These are phyloP conservation scores for Crax fasciolata DNA, from an alignment of 2,797 vertebrate genomes.

Conservation along the genomic window DNA sequence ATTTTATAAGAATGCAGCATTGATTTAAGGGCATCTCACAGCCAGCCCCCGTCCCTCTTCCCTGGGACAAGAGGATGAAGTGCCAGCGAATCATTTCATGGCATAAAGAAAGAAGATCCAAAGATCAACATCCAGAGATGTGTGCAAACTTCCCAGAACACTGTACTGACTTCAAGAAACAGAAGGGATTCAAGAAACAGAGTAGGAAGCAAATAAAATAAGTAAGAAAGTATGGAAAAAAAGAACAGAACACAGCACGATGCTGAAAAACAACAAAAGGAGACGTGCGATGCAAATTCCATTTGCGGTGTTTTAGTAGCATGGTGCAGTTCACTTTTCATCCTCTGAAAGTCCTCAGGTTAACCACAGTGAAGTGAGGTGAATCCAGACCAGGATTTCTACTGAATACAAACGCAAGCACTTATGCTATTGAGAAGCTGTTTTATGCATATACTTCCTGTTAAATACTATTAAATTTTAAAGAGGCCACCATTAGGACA, in stretches of 20 bases:
- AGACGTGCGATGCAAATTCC: background rate
- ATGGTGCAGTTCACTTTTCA: background rate
- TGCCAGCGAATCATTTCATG: background rate
- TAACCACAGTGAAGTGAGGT: background rate
- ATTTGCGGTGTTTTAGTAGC: background rate
- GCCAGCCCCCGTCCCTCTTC: background rate
- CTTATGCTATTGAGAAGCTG: background rate
- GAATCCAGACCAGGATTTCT: background rate
- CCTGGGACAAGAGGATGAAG: background rate
- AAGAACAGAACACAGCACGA: background rate
- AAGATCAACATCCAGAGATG: background rate
- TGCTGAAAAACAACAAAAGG: background rate
- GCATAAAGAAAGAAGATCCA: background rate
- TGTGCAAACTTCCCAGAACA: background rate
- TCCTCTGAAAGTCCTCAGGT: background rate
- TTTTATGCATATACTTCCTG: background rate
- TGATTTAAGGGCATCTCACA: background rate
- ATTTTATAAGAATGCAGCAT: background rate
- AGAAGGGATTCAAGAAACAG: background rate
- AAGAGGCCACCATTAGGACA: background rate
- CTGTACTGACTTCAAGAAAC: background rate
- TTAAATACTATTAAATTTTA: background rate
- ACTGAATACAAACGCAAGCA: background rate
- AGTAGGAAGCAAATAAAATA: background rate
- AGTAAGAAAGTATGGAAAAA: accelerated